Evolutionary conservation across 2,888 invertebrate genomes (phyloP), one percentile per base, ranked within the genome.

Genomic region (Anagyrus pseudococci): DNA sequence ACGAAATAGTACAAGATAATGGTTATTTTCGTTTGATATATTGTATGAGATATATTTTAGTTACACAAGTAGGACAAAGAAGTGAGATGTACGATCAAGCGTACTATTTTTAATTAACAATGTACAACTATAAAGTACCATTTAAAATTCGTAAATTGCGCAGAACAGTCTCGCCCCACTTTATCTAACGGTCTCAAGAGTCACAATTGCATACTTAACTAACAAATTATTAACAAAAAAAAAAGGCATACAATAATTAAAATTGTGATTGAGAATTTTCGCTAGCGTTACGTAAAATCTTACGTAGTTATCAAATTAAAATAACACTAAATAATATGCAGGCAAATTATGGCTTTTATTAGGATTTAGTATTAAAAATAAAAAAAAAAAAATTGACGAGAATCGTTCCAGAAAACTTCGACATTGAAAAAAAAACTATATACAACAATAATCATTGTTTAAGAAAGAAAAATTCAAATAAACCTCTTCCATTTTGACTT

Each of bases 1-100:
- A 58, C 62, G 58, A 68, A 62, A 70, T 64, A 72, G 70, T 72
- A 72, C 69, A 72, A 73, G 68, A 71, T 66, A 63, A 68, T 19
- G 62, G 52, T 71, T 69, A 68, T 66, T 67, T 69, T 71, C 57
- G 62, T 70, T 71, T 72, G 33, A 62, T 26, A 58, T 23, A 58
- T 56, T 68, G 49, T 54, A 69, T 60, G 58, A 69, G 68, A 70
- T 70, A 68, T 70, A 71, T 74, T 71, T 71, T 71, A 68, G 61
- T 71, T 73, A 71, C 57, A 59, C 62, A 46, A 60, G 26, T 68
- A 23, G 8, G 65, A 54, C 49, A 67, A 40, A 44, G 29, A 22
- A 52, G 37, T 19, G 20, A 49, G 26, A 52, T 10, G 52, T 33
- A 46, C 25, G 50, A 37, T 22, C 6, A 43, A 41, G 29, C 50